Conservation (phyloP, 2,113 vertebrate genomes). For the Hirundichthys speculiger region DNA sequence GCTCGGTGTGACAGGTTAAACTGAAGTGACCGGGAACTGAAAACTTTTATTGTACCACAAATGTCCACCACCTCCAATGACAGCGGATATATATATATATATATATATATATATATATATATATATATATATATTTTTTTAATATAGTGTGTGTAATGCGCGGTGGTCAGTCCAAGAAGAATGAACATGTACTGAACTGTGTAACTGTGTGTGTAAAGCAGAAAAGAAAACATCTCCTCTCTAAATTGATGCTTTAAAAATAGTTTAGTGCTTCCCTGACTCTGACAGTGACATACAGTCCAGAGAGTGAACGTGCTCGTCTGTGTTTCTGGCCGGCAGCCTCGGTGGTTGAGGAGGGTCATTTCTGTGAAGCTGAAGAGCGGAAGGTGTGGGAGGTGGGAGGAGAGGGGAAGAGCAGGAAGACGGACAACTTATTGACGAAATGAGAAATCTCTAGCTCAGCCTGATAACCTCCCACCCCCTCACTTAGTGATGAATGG, state of each 20-base stretch:
- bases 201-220: slow-evolving; percentile 1
- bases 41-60: background rate
- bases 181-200: slow-evolving; percentile 1
- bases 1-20: too few species aligned
- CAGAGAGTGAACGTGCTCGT: background rate
- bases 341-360: slow-evolving; percentile 21
- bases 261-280: slow-evolving; percentile 5
- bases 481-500: slow-evolving; percentile 62
- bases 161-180: background rate
- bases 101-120: too few species aligned
- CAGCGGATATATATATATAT: too few species aligned
- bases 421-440: slow-evolving; percentile 72
- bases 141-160: slow-evolving; percentile 1
- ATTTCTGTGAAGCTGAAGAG: slow-evolving; percentile 36
- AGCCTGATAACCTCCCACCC: slow-evolving; percentile 59
- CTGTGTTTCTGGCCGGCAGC: slow-evolving; percentile 29
- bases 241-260: slow-evolving; percentile 15
- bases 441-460: slow-evolving; percentile 61
- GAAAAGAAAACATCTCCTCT: slow-evolving; percentile 21
- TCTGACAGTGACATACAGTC: too few species aligned
- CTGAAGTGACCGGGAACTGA: too few species aligned
- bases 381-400: slow-evolving; percentile 40
- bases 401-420: slow-evolving; percentile 44
- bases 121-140: background rate
- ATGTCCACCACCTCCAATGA: slow-evolving; percentile 1